A percentile compares a stretch with the other conserved stretches of the same genome.
These are phyloP conservation scores for Lissonota sp. DNA, from an alignment of 2,888 invertebrate genomes.

Conservation along the genomic window DNA sequence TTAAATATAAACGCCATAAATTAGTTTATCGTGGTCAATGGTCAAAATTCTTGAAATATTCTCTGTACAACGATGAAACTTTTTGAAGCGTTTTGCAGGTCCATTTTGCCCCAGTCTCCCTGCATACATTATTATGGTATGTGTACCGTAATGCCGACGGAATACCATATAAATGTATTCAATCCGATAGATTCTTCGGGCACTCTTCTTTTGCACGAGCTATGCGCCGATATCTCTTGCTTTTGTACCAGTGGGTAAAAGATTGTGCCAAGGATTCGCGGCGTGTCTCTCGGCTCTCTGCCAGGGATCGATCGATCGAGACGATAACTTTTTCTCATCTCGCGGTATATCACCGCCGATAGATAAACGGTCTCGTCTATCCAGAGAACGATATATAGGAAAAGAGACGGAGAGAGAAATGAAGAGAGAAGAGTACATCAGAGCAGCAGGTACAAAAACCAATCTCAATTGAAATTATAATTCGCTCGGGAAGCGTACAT, in stretches of 20 bases:
- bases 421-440: conserved; percentile 4
- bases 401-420: not conserved
- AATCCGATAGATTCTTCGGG: conserved; percentile 55
- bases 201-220: conserved; percentile 48
- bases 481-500: conserved; percentile 38
- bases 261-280: conserved; percentile 70
- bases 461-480: conserved; percentile 60
- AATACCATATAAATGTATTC: conserved; percentile 23
- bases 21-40: too few relatives aligned
- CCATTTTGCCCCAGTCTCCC: too few relatives aligned
- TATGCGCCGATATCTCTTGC: conserved; percentile 41
- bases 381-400: conserved; percentile 8
- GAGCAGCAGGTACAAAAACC: conserved; percentile 31
- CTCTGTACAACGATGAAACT: too few relatives aligned
- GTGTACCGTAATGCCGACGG: conserved; percentile 33
- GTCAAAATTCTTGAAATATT: too few relatives aligned
- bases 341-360: conserved; percentile 51
- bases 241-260: conserved; percentile 46
- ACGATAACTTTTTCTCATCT: conserved; percentile 64
- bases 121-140: too few relatives aligned
- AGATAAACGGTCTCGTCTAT: conserved; percentile 54
- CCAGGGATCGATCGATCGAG: conserved; percentile 57
- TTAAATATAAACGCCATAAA: too few relatives aligned
- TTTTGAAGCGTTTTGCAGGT: too few relatives aligned
- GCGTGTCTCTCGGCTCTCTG: conserved; percentile 52